Base-by-base conservation (phyloP, 2,888 invertebrate genomes). In the Hypselothyrea guttata region DNA sequence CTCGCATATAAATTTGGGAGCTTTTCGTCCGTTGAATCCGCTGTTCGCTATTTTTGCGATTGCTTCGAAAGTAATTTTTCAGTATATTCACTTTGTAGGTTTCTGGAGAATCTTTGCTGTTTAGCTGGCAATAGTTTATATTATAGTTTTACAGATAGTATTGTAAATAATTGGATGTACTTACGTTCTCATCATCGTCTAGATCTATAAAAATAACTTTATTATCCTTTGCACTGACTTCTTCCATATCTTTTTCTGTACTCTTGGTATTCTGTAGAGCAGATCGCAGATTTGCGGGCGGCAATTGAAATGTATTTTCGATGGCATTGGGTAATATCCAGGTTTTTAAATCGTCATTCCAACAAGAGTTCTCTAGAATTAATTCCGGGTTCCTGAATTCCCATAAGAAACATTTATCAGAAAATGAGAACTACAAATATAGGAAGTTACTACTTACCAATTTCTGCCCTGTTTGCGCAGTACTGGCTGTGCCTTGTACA, bases 381-480 rank as follows among this genome's bases (percentile, higher is more conserved):
- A 90, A 89, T 53, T 95, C 95, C 33, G 95, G 88, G 88, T 95
- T 94, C 88, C 93, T 93, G 49, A 54, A 5, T 4, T 28, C 40
- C 9, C 13, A 15, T 0, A 4, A 47, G 2, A n/a, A 7, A n/a
- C 22, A 15, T n/a, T 11, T 4, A 18, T 15, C 7, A n/a, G 16
- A 18, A n/a, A 7, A 18, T 12, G 0, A 1, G 12, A 16, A 18
- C 4, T 12, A 27, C 0, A 27, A 12, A 27, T 9, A 35, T 35
- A 13, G 13, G 4, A n/a, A 9, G 3, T 38, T n/a, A 22, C 7
- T 40, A 0, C n/a, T 77, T 87, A 93, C 93, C 92, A 92, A 86
- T 95, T 95, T 88, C 94, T 95, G 78, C 94, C 94, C 81, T 95
- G 94, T 66, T 93, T 92, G 37, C 94, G 92, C 18, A 96, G 90